Conservation (phyloP, 2,797 vertebrate species). For the Oreochromis mossambicus region DNA sequence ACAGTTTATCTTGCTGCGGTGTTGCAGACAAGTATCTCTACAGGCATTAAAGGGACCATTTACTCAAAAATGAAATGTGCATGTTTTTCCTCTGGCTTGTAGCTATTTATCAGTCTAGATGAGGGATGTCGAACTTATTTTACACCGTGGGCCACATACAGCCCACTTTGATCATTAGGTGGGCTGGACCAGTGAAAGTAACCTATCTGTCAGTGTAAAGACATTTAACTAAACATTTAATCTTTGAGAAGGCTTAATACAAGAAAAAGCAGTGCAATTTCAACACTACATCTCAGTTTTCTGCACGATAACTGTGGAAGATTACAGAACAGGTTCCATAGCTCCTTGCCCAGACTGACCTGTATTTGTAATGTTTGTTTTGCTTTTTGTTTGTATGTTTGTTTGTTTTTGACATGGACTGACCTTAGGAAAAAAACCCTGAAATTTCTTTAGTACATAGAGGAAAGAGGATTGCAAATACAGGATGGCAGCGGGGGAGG, state of each 20-base stretch:
- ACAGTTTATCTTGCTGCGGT: neutral
- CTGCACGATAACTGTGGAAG: neutral
- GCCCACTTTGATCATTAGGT: neutral
- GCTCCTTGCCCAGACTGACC: neutral
- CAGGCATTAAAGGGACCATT: neutral
- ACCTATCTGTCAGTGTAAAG: neutral
- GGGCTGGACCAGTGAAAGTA: neutral
- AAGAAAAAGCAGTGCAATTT: neutral
- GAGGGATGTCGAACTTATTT: neutral
- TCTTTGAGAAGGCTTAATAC: neutral
- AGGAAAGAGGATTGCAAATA: neutral
- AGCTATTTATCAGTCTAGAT: neutral
- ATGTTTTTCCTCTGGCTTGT: neutral
- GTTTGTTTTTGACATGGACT: neutral
- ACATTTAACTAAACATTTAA: neutral
- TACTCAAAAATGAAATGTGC: neutral
- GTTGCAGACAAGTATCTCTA: constrained; percentile 2
- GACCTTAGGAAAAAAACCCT: neutral
- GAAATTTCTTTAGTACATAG: neutral
- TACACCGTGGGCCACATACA: neutral
- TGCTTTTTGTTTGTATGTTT: neutral
- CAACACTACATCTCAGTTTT: neutral
- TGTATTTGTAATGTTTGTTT: neutral
- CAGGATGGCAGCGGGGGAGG: neutral
- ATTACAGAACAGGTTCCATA: neutral